Evolutionary conservation across 2,113 vertebrate species (phyloP).

Genomic region (Grus americana): DNA sequence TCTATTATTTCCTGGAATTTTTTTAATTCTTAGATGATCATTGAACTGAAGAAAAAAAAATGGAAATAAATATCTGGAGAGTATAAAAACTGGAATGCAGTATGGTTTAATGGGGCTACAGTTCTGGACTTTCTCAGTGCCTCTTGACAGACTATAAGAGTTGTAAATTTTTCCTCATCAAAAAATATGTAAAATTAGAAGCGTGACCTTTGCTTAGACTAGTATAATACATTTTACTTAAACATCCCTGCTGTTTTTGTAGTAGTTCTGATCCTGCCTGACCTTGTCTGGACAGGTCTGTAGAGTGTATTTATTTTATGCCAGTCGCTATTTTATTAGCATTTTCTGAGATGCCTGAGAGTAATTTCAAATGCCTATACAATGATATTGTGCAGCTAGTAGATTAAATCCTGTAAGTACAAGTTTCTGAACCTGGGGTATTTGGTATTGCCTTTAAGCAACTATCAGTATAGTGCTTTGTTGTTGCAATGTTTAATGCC

Average conservation of each 20-base stretch:
- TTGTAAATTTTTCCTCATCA: not conserved
- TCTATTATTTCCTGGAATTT: not conserved
- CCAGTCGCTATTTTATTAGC: not conserved
- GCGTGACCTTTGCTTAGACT: not conserved
- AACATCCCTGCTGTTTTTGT: not conserved
- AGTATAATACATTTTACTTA: not conserved
- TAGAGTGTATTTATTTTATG: not conserved
- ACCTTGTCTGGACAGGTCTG: not conserved
- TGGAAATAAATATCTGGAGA: not conserved
- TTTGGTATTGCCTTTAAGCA: not conserved
- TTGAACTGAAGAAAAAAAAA: not conserved
- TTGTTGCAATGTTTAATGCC: not conserved
- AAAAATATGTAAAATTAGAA: not conserved
- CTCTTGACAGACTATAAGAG: not conserved
- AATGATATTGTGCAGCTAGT: not conserved
- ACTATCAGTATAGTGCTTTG: not conserved
- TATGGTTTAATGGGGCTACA: not conserved
- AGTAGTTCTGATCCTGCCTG: not conserved
- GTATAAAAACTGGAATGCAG: not conserved
- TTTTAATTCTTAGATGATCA: not conserved
- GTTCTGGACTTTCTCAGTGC: not conserved
- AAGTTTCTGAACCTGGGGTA: not conserved
- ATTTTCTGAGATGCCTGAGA: not conserved
- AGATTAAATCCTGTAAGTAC: not conserved
- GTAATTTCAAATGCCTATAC: not conserved